phyloP scores from a whole-genome alignment of 2,888 invertebrate genomes.

The Cheilosia variabilis region DNA sequence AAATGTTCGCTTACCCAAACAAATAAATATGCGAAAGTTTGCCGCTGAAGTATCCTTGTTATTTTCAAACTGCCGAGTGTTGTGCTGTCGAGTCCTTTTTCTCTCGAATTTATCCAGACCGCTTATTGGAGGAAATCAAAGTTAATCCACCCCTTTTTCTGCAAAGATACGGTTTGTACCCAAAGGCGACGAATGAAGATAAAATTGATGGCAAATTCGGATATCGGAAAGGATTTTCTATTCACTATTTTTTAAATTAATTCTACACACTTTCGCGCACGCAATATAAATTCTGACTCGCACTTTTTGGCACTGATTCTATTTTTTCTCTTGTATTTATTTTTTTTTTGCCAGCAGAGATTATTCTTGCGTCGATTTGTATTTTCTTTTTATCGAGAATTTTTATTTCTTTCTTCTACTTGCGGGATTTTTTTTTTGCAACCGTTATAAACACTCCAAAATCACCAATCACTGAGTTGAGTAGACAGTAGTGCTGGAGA shows the following conservation, averaged over 20 bases:
- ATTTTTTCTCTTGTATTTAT: slow-evolving; percentile 20
- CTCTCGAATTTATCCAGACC: slow-evolving; percentile 1
- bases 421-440: slow-evolving; percentile 33
- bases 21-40: slow-evolving; percentile 62
- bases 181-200: slow-evolving; percentile 8
- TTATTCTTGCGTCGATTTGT: not conserved
- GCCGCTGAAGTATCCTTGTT: slow-evolving; percentile 63
- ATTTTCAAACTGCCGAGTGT: not conserved
- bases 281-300: not conserved
- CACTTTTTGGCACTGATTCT: slow-evolving; percentile 38
- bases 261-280: slow-evolving; percentile 33
- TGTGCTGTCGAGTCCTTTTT: slow-evolving; percentile 12
- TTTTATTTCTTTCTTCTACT: slow-evolving; percentile 22
- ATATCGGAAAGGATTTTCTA: slow-evolving; percentile 51
- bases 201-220: slow-evolving; percentile 38
- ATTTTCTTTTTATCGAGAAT: slow-evolving; percentile 16
- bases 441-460: slow-evolving; percentile 56
- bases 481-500: not conserved
- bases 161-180: not conserved
- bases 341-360: slow-evolving; percentile 13
- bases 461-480: slow-evolving; percentile 26
- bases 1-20: slow-evolving; percentile 66
- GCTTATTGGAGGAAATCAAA: slow-evolving; percentile 22
- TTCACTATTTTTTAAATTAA: slow-evolving; percentile 20
- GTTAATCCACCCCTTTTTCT: slow-evolving; percentile 57